These are phyloP conservation scores for Autographa pulchrina DNA, from an alignment of 2,888 invertebrate genomes.

Conservation along the genomic window DNA sequence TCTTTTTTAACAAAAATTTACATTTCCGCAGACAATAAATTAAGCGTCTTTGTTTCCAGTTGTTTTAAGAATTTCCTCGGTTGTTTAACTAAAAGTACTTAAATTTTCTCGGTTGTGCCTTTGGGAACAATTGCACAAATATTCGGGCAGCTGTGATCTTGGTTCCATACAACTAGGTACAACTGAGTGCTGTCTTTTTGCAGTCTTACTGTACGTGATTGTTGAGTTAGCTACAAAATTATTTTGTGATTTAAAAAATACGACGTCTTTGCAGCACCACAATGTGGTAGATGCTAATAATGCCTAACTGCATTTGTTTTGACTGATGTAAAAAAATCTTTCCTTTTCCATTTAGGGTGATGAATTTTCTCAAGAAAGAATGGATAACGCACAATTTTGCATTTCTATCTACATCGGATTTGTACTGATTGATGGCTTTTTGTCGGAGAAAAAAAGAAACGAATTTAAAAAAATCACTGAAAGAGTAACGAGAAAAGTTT, in stretches of 20 bases:
- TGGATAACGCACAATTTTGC: conserved; percentile 26
- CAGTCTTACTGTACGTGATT: conserved; percentile 43
- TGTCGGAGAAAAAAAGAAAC: conserved; percentile 53
- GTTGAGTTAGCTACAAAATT: no score
- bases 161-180: conserved; percentile 22
- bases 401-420: conserved; percentile 19
- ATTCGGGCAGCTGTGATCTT: conserved; percentile 40
- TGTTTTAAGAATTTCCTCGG: conserved; percentile 35
- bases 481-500: conserved; percentile 56
- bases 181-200: conserved; percentile 41
- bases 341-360: not conserved
- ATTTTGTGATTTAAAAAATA: not conserved
- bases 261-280: not conserved
- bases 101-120: conserved; percentile 44
- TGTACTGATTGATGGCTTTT: conserved; percentile 33
- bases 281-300: not conserved
- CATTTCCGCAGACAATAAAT: conserved; percentile 39
- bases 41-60: conserved; percentile 42
- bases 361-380: not conserved
- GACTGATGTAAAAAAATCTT: not conserved
- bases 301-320: not conserved
- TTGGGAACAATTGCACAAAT: conserved; percentile 38
- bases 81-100: conserved; percentile 42
- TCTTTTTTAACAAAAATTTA: conserved; percentile 25
- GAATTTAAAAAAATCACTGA: conserved; percentile 50